Evolutionary conservation across 1,140 invertebrate species (phyloP).

Genomic region (Drosophila hydei): DNA sequence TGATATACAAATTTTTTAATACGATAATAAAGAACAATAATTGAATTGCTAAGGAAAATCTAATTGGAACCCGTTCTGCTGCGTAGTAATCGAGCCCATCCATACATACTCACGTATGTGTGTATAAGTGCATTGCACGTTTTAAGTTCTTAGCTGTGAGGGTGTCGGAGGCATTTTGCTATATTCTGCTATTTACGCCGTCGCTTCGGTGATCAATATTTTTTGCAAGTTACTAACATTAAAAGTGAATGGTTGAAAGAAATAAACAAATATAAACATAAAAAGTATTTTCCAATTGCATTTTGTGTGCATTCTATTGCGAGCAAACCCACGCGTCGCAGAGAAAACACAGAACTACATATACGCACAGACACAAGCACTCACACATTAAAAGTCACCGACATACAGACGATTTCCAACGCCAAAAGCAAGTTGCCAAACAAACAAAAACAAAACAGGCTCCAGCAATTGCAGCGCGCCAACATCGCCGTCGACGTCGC

Average conservation of each 20-base stretch:
- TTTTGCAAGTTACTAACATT: conserved; percentile 27
- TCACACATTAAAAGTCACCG: not conserved
- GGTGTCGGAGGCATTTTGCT: conserved; percentile 41
- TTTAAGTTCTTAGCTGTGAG: conserved; percentile 44
- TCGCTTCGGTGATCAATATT: conserved; percentile 20
- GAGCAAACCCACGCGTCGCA: conserved; percentile 32
- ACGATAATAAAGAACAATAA: conserved; percentile 4
- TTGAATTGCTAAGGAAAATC: conserved; percentile 11
- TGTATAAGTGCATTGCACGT: conserved; percentile 50
- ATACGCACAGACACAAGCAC: not conserved
- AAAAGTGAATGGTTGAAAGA: conserved; percentile 19
- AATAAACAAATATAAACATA: conserved; percentile 6
- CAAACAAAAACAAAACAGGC: conserved; percentile 51
- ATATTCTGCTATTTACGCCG: not conserved
- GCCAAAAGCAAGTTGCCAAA: conserved; percentile 49
- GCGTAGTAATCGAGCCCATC: conserved; percentile 23
- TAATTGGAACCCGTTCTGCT: conserved; percentile 25
- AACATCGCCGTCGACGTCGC: conserved; percentile 51
- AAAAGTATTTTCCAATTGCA: conserved; percentile 30
- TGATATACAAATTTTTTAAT: not conserved
- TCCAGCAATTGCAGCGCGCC: conserved; percentile 50
- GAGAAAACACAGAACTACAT: not conserved
- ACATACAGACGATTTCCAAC: conserved; percentile 33
- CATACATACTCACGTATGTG: conserved; percentile 37
- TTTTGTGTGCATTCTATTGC: conserved; percentile 43